Base-by-base conservation (phyloP, 1,140 invertebrate species). In the Caerostris darwini region DNA sequence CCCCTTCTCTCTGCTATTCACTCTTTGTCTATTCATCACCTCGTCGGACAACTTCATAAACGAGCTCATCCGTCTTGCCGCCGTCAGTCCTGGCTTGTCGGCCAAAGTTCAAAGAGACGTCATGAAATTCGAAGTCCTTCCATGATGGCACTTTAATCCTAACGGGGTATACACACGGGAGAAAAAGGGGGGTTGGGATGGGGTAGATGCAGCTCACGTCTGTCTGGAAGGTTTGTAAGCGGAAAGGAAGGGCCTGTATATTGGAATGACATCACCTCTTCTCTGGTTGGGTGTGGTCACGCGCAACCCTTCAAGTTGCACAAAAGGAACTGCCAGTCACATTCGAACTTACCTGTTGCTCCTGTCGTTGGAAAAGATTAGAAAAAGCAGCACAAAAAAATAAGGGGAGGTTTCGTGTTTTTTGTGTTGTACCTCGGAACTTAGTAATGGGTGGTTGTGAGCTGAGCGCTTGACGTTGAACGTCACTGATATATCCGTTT, bases 41-140 rank as follows among this genome's bases (percentile, higher is more conserved):
- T 59, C 53, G n/a, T 81, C 56, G 54, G 90, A 91, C 90, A 91
- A 91, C 90, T 91, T 91, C 71, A 91, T 91, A 82, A 91, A 59
- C 83, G 83, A 91, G 34, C 69, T 56, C 71, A 91, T 91, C 90
- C 71, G 56, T 91, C 90, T 91, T 88, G 10, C n/a, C n/a, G n/a
- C 34, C 58, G 54, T n/a, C 34, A 56, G 17, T 64, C 64, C 19
- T 81, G n/a, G 58, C 64, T 58, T 56, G 69, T 50, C 54, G 71
- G 90, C 54, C 71, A 67, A 88, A 61, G 57, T 88, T 88, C 86
- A 88, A 88, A 88, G 86, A 67, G 59, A 61, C 59, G 86, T 88
- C 86, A 88, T 88, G 58, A 64, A 88, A 88, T 67, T 88, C 12
- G 61, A 77, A 77, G 71, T 77, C 71, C 53, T 34, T 77, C 53